Evolutionary conservation across 1,140 invertebrate species (phyloP).

Genomic region (Chironomus striatipennis): DNA sequence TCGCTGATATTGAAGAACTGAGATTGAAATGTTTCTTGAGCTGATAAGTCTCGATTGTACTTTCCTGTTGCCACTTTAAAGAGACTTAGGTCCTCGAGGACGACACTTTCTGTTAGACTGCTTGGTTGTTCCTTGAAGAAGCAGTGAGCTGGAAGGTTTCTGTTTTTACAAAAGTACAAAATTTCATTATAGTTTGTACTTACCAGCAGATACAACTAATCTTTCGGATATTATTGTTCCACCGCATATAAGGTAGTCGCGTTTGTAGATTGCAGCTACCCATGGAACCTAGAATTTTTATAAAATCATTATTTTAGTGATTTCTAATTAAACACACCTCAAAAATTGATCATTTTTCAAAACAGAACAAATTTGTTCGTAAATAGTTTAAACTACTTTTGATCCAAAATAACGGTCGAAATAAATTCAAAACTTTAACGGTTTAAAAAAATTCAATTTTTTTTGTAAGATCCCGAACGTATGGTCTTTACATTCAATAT

Average conservation of each 20-base stretch:
- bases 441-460: background rate
- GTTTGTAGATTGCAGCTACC: background rate
- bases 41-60: conserved; percentile 33
- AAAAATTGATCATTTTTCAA: no score
- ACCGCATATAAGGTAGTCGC: conserved; percentile 38
- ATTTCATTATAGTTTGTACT: no score
- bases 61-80: conserved; percentile 41
- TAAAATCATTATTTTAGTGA: no score
- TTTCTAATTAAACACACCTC: no score
- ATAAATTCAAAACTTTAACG: background rate
- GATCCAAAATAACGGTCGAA: no score
- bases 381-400: no score
- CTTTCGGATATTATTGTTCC: conserved; percentile 41
- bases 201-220: conserved; percentile 33
- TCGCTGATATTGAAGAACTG: conserved; percentile 25
- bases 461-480: background rate
- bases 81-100: conserved; percentile 28
- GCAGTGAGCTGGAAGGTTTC: conserved; percentile 41
- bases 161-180: no score
- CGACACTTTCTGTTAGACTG: conserved; percentile 24
- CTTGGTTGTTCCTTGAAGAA: conserved; percentile 38
- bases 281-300: background rate
- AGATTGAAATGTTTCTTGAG: background rate
- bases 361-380: no score
- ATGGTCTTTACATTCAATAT: no score